A percentile compares a stretch with the other conserved stretches of the same genome.
phyloP scores from a whole-genome alignment of 2,888 invertebrate species.

The Trachelus tabidus region DNA sequence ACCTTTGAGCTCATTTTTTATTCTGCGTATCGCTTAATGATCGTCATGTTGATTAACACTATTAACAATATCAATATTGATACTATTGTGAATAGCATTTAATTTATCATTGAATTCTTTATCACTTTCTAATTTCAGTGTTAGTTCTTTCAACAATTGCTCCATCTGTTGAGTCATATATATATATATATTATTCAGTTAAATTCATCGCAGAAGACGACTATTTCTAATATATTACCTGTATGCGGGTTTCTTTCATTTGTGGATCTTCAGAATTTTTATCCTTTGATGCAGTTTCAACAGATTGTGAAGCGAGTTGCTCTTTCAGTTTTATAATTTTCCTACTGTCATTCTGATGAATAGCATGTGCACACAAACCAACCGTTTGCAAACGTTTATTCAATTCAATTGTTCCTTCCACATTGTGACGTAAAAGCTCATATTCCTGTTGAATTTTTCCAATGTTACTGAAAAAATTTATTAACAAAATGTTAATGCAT shows the following conservation, averaged over 20 bases:
- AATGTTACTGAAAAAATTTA: constrained; percentile 41
- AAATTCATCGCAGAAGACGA: neutral
- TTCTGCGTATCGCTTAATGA: neutral
- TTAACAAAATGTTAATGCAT: neutral
- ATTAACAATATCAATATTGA: neutral
- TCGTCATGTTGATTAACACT: neutral
- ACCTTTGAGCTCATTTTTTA: neutral
- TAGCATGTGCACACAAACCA: constrained; percentile 40
- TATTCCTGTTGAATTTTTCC: constrained; percentile 52
- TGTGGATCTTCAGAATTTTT: neutral
- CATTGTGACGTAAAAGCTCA: constrained; percentile 40
- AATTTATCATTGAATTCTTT: constrained; percentile 10
- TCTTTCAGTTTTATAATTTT: constrained; percentile 40
- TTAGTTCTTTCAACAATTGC: neutral
- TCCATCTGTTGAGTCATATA: neutral
- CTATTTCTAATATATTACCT: neutral
- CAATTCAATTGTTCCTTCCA: constrained; percentile 36
- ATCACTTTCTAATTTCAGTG: neutral
- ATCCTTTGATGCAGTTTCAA: neutral
- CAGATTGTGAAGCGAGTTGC: neutral
- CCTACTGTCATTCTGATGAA: constrained; percentile 39
- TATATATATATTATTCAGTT: neutral
- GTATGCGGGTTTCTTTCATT: neutral
- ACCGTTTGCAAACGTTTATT: constrained; percentile 50
- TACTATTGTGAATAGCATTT: constrained; percentile 1